Evolutionary conservation across 2,797 vertebrate genomes (phyloP).

Genomic region (Macropus fuliginosus): DNA sequence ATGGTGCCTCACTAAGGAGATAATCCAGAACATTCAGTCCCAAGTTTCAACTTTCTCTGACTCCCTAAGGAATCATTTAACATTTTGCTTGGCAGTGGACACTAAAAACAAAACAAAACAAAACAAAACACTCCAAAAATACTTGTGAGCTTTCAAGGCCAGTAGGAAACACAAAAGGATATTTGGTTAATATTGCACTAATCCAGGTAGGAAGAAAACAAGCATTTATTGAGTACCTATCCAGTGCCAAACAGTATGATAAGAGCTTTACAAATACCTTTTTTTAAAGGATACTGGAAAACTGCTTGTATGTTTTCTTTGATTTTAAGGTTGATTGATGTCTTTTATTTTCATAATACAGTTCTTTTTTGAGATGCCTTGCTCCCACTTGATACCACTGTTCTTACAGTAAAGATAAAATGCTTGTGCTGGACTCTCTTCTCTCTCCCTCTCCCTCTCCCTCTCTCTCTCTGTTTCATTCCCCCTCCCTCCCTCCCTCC

Average conservation of each 20-base stretch:
- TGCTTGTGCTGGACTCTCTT: too few relatives aligned
- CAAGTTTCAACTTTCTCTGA: not conserved
- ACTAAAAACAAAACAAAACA: not conserved
- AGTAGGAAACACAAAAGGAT: not conserved
- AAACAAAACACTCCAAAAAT: too few relatives aligned
- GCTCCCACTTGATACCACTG: not conserved
- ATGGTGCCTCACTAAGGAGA: not conserved
- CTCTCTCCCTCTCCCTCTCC: too few relatives aligned
- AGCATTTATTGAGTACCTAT: not conserved
- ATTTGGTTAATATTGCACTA: not conserved
- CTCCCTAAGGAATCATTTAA: not conserved
- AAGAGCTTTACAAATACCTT: not conserved
- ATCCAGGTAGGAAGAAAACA: not conserved
- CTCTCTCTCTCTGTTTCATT: too few relatives aligned
- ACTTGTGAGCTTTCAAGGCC: not conserved
- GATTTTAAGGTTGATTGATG: not conserved
- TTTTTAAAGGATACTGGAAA: not conserved
- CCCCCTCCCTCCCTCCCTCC: too few relatives aligned
- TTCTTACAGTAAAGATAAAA: not conserved
- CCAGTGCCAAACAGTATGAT: not conserved
- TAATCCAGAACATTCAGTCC: not conserved
- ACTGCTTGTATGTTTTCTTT: not conserved
- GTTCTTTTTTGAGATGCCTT: not conserved
- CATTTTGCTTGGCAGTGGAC: not conserved
- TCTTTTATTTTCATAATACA: not conserved